Evolutionary conservation across 1,140 invertebrate species (phyloP).

Genomic region (Drosophila suzukii): DNA sequence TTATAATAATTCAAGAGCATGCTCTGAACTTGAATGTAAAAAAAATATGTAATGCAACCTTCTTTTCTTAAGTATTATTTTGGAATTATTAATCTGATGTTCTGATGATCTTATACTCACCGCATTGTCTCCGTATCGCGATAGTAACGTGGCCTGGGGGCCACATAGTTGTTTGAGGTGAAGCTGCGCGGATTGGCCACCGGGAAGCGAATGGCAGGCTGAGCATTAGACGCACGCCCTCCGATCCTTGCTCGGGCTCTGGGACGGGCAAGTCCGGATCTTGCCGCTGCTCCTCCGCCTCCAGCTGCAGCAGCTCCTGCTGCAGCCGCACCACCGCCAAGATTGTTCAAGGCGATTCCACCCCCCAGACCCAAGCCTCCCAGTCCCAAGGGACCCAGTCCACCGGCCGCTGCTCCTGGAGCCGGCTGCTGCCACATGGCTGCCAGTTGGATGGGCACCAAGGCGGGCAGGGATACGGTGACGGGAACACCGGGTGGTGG

Average conservation of each 20-base stretch:
- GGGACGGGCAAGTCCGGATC: constrained; percentile 27
- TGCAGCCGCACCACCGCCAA: constrained; percentile 10
- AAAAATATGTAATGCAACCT: too few species aligned
- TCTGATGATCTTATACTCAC: constrained; percentile 20
- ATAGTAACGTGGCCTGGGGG: constrained; percentile 66
- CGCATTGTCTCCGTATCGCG: constrained; percentile 59
- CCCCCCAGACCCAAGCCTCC: constrained; percentile 42
- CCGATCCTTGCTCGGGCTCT: constrained; percentile 17
- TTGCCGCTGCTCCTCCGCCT: constrained; percentile 24
- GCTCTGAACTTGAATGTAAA: too few species aligned
- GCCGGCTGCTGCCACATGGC: constrained; percentile 75
- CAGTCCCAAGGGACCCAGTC: constrained; percentile 36
- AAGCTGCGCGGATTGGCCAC: constrained; percentile 68
- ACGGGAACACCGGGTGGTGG: constrained; percentile 72
- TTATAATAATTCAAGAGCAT: too few species aligned
- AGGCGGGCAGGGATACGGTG: constrained; percentile 77
- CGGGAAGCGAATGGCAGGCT: constrained; percentile 58
- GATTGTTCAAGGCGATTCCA: constrained; percentile 17
- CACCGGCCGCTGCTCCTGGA: constrained; percentile 45
- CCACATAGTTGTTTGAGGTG: constrained; percentile 72
- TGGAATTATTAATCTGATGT: neutral
- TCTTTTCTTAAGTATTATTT: too few species aligned
- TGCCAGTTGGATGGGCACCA: constrained; percentile 79
- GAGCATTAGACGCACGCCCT: constrained; percentile 10
- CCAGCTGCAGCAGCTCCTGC: constrained; percentile 2